Evolutionary conservation across 2,797 vertebrate genomes (phyloP).

Genomic region (Acrossocheilus wenchowensis): DNA sequence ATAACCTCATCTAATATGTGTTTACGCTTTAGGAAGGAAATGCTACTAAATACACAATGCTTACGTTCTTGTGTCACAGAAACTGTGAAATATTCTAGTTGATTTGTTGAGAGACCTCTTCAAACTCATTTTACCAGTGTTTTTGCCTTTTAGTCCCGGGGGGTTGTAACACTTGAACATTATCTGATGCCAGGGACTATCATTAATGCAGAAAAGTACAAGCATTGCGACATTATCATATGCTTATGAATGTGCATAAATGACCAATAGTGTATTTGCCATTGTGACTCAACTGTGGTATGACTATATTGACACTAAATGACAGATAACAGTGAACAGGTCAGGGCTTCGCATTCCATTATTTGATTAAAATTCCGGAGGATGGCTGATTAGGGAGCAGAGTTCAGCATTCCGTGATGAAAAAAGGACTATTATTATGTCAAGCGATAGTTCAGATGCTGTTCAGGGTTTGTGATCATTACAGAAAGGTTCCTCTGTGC

Average conservation of each 20-base stretch:
- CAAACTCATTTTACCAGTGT: slow-evolving; percentile 49
- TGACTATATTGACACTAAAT: slow-evolving; percentile 10
- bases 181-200: slow-evolving; percentile 11
- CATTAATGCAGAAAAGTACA: not conserved
- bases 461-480: not conserved
- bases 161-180: slow-evolving; percentile 22
- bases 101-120: slow-evolving; percentile 53
- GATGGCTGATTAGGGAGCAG: not conserved
- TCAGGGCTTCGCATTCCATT: not conserved
- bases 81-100: slow-evolving; percentile 58
- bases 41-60: not conserved
- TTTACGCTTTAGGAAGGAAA: slow-evolving; percentile 16
- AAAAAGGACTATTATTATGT: not conserved
- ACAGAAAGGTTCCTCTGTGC: slow-evolving; percentile 23
- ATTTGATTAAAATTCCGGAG: not conserved
- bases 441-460: not conserved
- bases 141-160: slow-evolving; percentile 25
- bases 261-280: slow-evolving; percentile 20
- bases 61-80: slow-evolving; percentile 9
- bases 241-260: slow-evolving; percentile 13
- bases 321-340: not conserved
- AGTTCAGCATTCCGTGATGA: not conserved
- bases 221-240: slow-evolving; percentile 27
- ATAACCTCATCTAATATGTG: not conserved
- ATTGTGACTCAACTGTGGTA: not conserved